These are phyloP conservation scores for Darevskia nairensis DNA, from an alignment of 2,797 vertebrate genomes.

Conservation along the genomic window DNA sequence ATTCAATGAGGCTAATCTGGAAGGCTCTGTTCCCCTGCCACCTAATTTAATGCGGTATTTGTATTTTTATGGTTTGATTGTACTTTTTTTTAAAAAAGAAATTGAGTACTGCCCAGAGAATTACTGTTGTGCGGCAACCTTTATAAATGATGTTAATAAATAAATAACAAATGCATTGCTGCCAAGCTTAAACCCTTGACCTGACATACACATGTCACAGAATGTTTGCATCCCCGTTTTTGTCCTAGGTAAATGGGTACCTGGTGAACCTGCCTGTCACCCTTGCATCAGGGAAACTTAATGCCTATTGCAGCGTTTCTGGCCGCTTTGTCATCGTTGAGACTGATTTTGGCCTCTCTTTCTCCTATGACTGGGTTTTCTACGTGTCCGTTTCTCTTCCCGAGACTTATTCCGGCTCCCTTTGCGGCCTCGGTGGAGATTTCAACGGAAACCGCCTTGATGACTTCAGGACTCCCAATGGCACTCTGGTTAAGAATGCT, in stretches of 20 bases:
- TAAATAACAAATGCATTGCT: background rate
- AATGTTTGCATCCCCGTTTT: background rate
- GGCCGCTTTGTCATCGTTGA: slow-evolving; percentile 69
- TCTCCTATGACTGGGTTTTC: slow-evolving; percentile 74
- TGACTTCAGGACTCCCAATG: slow-evolving; percentile 67
- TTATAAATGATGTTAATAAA: too few species aligned
- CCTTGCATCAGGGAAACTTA: slow-evolving; percentile 64
- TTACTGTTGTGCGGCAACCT: too few species aligned
- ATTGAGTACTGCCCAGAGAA: too few species aligned
- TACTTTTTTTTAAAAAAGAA: too few species aligned
- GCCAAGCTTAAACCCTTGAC: background rate
- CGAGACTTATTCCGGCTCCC: slow-evolving; percentile 60
- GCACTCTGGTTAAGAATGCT: slow-evolving; percentile 46
- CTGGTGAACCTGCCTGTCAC: slow-evolving; percentile 68
- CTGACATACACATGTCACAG: background rate
- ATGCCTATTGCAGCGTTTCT: slow-evolving; percentile 60
- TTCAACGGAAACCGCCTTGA: slow-evolving; percentile 58
- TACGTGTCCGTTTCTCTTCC: slow-evolving; percentile 71
- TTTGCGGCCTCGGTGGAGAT: slow-evolving; percentile 78
- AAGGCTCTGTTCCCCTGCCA: too few species aligned
- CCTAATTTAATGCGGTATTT: too few species aligned
- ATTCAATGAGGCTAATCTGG: too few species aligned
- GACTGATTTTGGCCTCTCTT: slow-evolving; percentile 72
- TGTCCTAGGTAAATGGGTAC: slow-evolving; percentile 73
- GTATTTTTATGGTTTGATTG: too few species aligned